Conservation (phyloP, 1,140 invertebrate species). For the Bilobella aurantiaca region DNA sequence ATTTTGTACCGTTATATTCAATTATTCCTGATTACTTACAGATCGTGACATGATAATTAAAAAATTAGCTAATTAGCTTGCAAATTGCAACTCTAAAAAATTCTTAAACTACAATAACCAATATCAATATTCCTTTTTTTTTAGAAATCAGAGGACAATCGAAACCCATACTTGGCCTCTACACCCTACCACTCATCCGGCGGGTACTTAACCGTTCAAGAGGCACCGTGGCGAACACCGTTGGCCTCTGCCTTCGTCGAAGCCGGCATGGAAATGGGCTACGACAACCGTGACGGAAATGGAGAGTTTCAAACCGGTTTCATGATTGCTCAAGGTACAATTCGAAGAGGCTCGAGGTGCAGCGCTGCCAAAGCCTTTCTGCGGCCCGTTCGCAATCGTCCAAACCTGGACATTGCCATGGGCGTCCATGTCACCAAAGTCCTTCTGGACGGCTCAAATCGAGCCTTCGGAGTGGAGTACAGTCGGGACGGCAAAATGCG, state of each 20-base stretch:
- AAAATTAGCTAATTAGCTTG: background rate
- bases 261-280: conserved; percentile 75
- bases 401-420: conserved; percentile 47
- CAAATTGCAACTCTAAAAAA: no score
- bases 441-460: conserved; percentile 44
- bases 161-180: conserved; percentile 64
- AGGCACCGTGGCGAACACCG: conserved; percentile 70
- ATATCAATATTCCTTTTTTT: conserved; percentile 5
- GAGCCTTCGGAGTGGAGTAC: conserved; percentile 48
- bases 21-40: no score
- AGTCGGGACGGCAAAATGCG: conserved; percentile 39
- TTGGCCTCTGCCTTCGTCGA: conserved; percentile 70
- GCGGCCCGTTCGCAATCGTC: conserved; percentile 43
- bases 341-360: conserved; percentile 70
- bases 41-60: no score
- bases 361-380: conserved; percentile 70
- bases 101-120: conserved; percentile 36
- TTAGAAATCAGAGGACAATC: conserved; percentile 76
- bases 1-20: no score
- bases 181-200: conserved; percentile 62
- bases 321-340: conserved; percentile 81
- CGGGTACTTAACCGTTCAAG: conserved; percentile 69
- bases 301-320: conserved; percentile 71
- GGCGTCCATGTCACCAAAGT: conserved; percentile 41
- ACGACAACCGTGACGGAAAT: conserved; percentile 76